A percentile compares a stretch with the other conserved stretches of the same genome.
phyloP scores from a whole-genome alignment of 2,797 vertebrate species.

The Momotus momota region DNA sequence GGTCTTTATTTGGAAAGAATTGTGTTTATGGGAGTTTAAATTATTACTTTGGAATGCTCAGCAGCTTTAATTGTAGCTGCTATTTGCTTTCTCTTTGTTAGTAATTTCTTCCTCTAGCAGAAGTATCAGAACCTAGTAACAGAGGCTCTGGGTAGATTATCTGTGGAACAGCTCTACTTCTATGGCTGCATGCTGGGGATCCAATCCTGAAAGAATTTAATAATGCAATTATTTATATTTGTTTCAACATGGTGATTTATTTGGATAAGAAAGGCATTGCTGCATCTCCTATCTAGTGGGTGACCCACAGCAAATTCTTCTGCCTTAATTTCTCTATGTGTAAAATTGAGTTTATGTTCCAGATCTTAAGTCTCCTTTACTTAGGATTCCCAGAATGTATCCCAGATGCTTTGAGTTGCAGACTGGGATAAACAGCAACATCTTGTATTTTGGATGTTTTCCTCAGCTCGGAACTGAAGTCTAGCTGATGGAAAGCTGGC shows the following conservation, averaged over 20 bases:
- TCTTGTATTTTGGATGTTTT: not conserved
- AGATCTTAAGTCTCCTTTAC: not conserved
- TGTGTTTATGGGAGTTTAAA: not conserved
- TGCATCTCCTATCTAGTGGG: not conserved
- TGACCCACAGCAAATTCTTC: not conserved
- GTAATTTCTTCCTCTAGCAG: not conserved
- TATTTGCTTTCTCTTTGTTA: not conserved
- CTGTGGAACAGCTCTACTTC: not conserved
- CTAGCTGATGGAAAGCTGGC: not conserved
- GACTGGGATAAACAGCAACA: not conserved
- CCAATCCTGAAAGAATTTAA: not conserved
- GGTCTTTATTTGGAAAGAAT: constrained; percentile 41
- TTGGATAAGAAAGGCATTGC: not conserved
- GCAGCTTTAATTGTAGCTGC: constrained; percentile 1
- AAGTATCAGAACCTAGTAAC: not conserved
- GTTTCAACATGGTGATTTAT: not conserved
- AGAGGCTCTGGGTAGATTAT: not conserved
- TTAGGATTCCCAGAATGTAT: not conserved
- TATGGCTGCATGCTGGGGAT: not conserved
- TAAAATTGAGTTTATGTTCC: not conserved
- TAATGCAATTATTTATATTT: not conserved
- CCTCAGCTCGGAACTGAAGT: not conserved
- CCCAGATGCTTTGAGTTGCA: not conserved
- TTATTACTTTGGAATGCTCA: constrained; percentile 19
- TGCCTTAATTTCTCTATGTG: not conserved